A percentile compares a stretch with the other conserved stretches of the same genome.
Conservation (phyloP, 1,140 invertebrate species). For the Octopus sinensis region DNA sequence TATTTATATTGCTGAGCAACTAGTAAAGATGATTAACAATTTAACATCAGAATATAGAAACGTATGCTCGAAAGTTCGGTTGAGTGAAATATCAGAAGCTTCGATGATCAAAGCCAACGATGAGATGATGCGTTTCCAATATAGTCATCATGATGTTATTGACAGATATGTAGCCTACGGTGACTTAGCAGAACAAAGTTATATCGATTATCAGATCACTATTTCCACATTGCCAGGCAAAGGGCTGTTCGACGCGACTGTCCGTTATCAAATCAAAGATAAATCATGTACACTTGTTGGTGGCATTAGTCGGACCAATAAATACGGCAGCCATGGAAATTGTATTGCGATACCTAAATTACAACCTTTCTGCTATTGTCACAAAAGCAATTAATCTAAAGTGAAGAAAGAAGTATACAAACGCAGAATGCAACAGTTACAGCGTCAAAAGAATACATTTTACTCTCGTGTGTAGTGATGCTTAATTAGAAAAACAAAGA, state of each 20-base stretch:
- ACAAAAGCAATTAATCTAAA: neutral
- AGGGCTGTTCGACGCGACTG: conserved; percentile 50
- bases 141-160: conserved; percentile 42
- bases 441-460: too few species aligned
- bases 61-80: conserved; percentile 29
- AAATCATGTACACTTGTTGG: conserved; percentile 35
- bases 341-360: conserved; percentile 46
- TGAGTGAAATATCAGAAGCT: conserved; percentile 24
- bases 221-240: conserved; percentile 45
- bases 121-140: conserved; percentile 34
- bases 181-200: conserved; percentile 27
- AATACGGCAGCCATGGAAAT: conserved; percentile 45
- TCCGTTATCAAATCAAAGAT: conserved; percentile 30
- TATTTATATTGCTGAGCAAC: neutral
- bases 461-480: too few species aligned
- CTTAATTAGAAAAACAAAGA: too few species aligned
- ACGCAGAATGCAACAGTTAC: too few species aligned
- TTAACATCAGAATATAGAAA: conserved; percentile 25
- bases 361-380: conserved; percentile 53
- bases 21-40: neutral
- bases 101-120: conserved; percentile 30
- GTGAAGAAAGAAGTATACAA: neutral
- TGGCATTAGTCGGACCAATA: conserved; percentile 53
- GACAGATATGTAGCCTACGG: conserved; percentile 32
- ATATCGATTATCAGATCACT: conserved; percentile 43